Evolutionary conservation across 30 jellyfish, hydroid and myxozoan species (phyloP), one percentile per base, ranked within the genome.

Genomic region (Turritopsis dohrnii): DNA sequence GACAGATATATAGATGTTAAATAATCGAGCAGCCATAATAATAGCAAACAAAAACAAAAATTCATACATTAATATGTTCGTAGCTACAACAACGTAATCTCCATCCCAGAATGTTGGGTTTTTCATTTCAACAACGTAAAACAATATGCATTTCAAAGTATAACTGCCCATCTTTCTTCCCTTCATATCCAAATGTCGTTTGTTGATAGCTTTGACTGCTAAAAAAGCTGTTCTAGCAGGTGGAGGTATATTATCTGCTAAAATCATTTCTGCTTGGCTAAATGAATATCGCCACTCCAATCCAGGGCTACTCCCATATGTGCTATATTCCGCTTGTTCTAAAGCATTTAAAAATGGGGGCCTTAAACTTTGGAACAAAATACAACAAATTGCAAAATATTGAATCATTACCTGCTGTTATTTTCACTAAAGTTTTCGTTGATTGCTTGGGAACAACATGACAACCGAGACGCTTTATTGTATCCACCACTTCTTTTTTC

Each of bases 381-480:
- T 3, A 41, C 60, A 66, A 1, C 9, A 66, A 66, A 3, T 54
- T 54, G 72, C n/a, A n/a, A n/a, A 66, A 66, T 3, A 8, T 21
- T 26, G 8, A 17, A 66, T 3, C 5, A 22, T 65, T 52, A 84
- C 90, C 90, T 74, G 24, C 29, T 26, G 82, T 72, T 28, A 84
- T 80, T 52, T 74, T 29, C 9, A 84, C 74, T 16, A 84, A 76
- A 26, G 71, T 29, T 21, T 72, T 81, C 8, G 90, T 72, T 27
- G 90, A 84, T 53, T 52, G 86, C 65, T 84, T 84, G 26, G 90
- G 90, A 29, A 84, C 90, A 23, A 84, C 90, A 52, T 84, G 90
- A 66, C 79, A 72, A 18, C 90, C 90, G 8, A 84, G 27, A 31
- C 54, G 52, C 41, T 18, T 28, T 25, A 84, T 84, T 26, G 52